These are phyloP conservation scores for Choreutis nemorana DNA, from an alignment of 2,888 invertebrate genomes.

Conservation along the genomic window DNA sequence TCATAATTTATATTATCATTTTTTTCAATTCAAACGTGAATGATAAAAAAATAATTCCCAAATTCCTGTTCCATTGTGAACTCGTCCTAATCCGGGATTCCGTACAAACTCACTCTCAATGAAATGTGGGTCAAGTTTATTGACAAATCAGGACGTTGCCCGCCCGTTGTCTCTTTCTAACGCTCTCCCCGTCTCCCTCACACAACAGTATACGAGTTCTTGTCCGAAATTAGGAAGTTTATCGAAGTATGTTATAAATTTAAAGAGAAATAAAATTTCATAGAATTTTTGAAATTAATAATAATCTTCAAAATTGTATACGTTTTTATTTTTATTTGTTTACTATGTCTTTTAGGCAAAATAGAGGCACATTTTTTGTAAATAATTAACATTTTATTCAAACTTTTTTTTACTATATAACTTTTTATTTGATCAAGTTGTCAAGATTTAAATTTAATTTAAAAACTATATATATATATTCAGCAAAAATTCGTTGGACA, in stretches of 20 bases:
- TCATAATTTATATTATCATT: no score
- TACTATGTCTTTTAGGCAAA: background rate
- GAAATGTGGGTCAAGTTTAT: slow-evolving; percentile 64
- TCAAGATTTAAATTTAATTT: background rate
- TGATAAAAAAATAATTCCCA: no score
- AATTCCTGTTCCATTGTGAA: slow-evolving; percentile 16
- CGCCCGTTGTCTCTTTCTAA: slow-evolving; percentile 20
- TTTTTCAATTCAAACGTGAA: no score
- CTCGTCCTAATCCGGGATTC: slow-evolving; percentile 26
- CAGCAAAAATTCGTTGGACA: no score
- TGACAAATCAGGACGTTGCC: slow-evolving; percentile 63
- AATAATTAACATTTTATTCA: slow-evolving; percentile 1
- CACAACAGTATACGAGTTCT: slow-evolving; percentile 7
- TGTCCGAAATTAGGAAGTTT: background rate
- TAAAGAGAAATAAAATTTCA: background rate
- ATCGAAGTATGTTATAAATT: background rate
- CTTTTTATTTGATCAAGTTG: no score
- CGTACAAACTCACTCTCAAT: slow-evolving; percentile 46
- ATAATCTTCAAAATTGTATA: background rate
- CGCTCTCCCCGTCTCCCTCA: slow-evolving; percentile 14
- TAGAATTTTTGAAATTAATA: background rate
- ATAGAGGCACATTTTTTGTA: background rate
- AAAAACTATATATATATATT: background rate
- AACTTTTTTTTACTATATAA: no score
- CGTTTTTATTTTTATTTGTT: background rate